Evolutionary conservation across 1,140 invertebrate genomes (phyloP).

Genomic region (Schlechtendalia chinensis): DNA sequence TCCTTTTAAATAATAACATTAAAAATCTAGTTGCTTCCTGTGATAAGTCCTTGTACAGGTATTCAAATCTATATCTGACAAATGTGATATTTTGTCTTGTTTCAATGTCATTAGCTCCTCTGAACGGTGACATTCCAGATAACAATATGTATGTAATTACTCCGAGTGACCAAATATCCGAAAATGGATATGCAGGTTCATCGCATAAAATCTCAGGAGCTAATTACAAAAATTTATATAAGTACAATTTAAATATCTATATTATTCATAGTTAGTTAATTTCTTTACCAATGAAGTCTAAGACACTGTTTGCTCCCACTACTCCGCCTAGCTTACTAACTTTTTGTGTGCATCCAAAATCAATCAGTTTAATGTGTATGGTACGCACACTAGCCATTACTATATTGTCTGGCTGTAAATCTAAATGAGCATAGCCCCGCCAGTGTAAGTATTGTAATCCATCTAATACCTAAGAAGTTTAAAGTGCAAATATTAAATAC

Average conservation of each 20-base stretch:
- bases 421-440: slow-evolving; percentile 85
- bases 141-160: slow-evolving; percentile 91
- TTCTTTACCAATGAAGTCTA: slow-evolving; percentile 68
- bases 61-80: slow-evolving; percentile 90
- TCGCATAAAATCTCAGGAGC: slow-evolving; percentile 91
- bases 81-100: slow-evolving; percentile 88
- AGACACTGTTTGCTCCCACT: slow-evolving; percentile 66
- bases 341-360: slow-evolving; percentile 81
- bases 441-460: slow-evolving; percentile 90
- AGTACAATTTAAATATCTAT: slow-evolving; percentile 34
- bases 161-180: slow-evolving; percentile 95
- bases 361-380: slow-evolving; percentile 86
- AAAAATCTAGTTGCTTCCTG: slow-evolving; percentile 92
- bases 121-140: slow-evolving; percentile 90
- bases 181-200: slow-evolving; percentile 79
- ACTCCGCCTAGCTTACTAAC: slow-evolving; percentile 76
- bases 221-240: slow-evolving; percentile 52
- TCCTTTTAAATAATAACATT: slow-evolving; percentile 90
- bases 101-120: slow-evolving; percentile 75
- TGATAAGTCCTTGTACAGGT: slow-evolving; percentile 90
- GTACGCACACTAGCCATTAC: slow-evolving; percentile 85
- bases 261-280: background rate
- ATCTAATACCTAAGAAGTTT: slow-evolving; percentile 68
- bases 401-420: slow-evolving; percentile 95
- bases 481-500: slow-evolving; percentile 7